Evolutionary conservation across 1,140 invertebrate species (phyloP).

Genomic region (Aradophagus sp.): DNA sequence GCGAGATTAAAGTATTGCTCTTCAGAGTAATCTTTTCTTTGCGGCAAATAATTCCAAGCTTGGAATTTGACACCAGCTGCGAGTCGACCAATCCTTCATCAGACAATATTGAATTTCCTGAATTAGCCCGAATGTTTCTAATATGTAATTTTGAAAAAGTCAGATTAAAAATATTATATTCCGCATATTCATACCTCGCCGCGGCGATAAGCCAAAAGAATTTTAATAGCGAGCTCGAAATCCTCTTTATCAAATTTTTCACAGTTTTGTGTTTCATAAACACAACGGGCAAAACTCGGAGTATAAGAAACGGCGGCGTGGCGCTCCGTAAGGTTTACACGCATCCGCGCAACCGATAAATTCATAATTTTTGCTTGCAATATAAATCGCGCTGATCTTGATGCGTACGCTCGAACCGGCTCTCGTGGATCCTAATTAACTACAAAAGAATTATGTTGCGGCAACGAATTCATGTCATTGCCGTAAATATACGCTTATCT

Average conservation of each 20-base stretch:
- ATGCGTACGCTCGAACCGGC: slow-evolving; percentile 44
- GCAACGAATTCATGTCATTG: slow-evolving; percentile 35
- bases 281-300: slow-evolving; percentile 53
- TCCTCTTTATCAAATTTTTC: slow-evolving; percentile 74
- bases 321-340: too few species aligned
- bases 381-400: too few species aligned
- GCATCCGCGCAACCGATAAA: too few species aligned
- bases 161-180: slow-evolving; percentile 73
- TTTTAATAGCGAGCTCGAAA: slow-evolving; percentile 62
- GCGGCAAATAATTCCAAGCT: slow-evolving; percentile 71
- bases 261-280: slow-evolving; percentile 75
- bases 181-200: slow-evolving; percentile 62
- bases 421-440: slow-evolving; percentile 67
- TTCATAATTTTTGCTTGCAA: too few species aligned
- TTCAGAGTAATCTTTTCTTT: slow-evolving; percentile 69
- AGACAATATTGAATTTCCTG: slow-evolving; percentile 71
- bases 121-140: slow-evolving; percentile 68
- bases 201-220: slow-evolving; percentile 27
- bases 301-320: too few species aligned
- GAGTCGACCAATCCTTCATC: slow-evolving; percentile 55
- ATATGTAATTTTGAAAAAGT: slow-evolving; percentile 65
- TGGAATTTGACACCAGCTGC: slow-evolving; percentile 66
- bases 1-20: slow-evolving; percentile 71
- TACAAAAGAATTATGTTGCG: slow-evolving; percentile 66
- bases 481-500: slow-evolving; percentile 41